Evolutionary conservation across 2,797 vertebrate species (phyloP), one percentile per base, ranked within the genome.

Genomic region (Eleutherodactylus coqui): DNA sequence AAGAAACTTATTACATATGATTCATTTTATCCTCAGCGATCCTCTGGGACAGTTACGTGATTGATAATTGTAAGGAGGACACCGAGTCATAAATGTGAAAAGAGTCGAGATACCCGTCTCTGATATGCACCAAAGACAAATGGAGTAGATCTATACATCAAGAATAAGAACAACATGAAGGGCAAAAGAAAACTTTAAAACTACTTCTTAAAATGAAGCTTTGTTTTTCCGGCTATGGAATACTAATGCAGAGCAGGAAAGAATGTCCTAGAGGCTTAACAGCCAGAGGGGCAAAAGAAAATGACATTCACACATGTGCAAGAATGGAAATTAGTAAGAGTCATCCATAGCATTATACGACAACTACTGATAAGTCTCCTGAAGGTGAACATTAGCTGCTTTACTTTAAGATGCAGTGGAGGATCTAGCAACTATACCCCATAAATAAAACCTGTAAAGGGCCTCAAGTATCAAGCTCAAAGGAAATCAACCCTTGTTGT

Each of bases 101-200:
- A 70, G 29, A 51, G 79, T 73, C 32, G 32, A 55, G 34, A 73
- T 73, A 73, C 24, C 34, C 58, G 43, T 58, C 64, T 73, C 32
- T 45, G 69, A 58, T 83, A 83, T 62, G 29, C 32, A 69, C 64
- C 79, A 82, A 82, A 69, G 62, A 82, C 62, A 82, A 38, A 64
- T 47, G 16, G 27, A 17, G 43, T 41, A 47, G 19, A 34, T 11
- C 29, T 32, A 60, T 80, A 80, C 34, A 64, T 62, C 78, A 80
- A 64, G 7, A 75, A 11, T 47, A 80, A 43, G 58, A 64, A 45
- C 60, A 19, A 47, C 76, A 29, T 41, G 76, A 79, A 60, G 76
- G 76, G 24, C 53, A 79, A 55, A 77, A 55, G 19, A 29, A 51
- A 55, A 36, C n/a, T 41, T n/a, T 10, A 36, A 21, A 78, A 60